A percentile compares a stretch with the other conserved stretches of the same genome.
phyloP scores from a whole-genome alignment of 1,140 invertebrate genomes.

The Temnothorax nylanderi region DNA sequence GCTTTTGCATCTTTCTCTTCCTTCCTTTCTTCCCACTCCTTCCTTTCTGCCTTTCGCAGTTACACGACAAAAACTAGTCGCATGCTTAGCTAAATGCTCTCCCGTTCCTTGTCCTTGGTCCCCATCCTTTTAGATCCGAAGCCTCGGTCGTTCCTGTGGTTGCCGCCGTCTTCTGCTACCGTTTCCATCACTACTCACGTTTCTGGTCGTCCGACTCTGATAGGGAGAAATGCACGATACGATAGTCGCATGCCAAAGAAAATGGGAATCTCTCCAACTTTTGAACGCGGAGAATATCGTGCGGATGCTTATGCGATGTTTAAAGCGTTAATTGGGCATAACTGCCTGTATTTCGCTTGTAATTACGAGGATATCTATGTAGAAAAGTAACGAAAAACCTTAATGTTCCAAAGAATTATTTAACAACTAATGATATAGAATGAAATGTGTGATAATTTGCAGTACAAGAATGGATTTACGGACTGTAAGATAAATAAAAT shows the following conservation, averaged over 20 bases:
- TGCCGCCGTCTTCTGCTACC: conserved; percentile 33
- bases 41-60: conserved; percentile 74
- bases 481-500: not conserved
- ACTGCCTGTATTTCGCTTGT: not conserved
- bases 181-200: conserved; percentile 35
- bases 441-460: not conserved
- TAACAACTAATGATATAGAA: not conserved
- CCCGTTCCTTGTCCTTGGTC: conserved; percentile 76
- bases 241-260: conserved; percentile 26
- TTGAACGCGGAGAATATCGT: not conserved
- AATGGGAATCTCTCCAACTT: conserved; percentile 1
- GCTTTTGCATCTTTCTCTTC: not conserved
- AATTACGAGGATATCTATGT: not conserved
- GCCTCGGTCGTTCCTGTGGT: conserved; percentile 31
- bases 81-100: conserved; percentile 83
- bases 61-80: conserved; percentile 83
- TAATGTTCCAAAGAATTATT: not conserved
- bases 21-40: not conserved
- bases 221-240: conserved; percentile 1
- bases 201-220: conserved; percentile 53
- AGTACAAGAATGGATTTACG: not conserved
- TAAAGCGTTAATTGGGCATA: not conserved
- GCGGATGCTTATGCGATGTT: not conserved
- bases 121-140: conserved; percentile 71
- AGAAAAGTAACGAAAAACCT: not conserved